These are phyloP conservation scores for Diabrotica undecimpunctata DNA, from an alignment of 1,140 invertebrate genomes.

Conservation along the genomic window DNA sequence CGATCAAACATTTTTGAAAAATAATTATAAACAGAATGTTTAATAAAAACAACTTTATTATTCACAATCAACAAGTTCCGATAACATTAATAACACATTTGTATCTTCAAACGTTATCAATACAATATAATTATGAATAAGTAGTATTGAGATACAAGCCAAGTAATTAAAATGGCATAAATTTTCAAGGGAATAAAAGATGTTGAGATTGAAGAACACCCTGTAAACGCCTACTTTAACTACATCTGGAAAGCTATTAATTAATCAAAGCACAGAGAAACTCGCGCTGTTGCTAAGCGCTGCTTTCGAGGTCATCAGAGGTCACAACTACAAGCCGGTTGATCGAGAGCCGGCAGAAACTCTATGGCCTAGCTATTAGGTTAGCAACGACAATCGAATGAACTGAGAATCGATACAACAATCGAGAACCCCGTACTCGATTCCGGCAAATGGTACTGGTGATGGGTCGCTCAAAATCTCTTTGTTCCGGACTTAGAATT, in stretches of 20 bases:
- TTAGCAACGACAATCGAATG: neutral
- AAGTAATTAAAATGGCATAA: too few relatives aligned
- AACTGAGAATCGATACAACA: neutral
- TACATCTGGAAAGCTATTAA: slow-evolving; percentile 2
- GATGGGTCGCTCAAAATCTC: neutral
- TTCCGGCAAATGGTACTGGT: neutral
- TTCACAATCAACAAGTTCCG: too few relatives aligned
- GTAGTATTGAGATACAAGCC: too few relatives aligned
- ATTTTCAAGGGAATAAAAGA: too few relatives aligned
- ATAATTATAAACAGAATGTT: too few relatives aligned
- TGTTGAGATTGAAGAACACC: neutral
- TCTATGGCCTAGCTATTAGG: neutral
- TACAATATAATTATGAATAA: too few relatives aligned
- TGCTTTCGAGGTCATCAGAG: slow-evolving; percentile 1
- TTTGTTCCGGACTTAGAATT: neutral
- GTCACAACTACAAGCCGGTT: neutral
- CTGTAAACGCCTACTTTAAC: neutral
- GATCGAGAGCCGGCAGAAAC: neutral
- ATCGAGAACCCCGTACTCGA: neutral
- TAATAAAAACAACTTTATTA: too few relatives aligned
- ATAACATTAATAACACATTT: too few relatives aligned
- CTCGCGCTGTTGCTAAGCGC: slow-evolving; percentile 1
- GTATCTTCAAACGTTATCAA: too few relatives aligned
- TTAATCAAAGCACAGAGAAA: neutral
- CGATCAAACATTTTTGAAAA: too few relatives aligned